Percentiles rank a stretch among this genome's conserved stretches.
Conservation (phyloP, 2,797 vertebrate species). For the Pteropus rufus region DNA sequence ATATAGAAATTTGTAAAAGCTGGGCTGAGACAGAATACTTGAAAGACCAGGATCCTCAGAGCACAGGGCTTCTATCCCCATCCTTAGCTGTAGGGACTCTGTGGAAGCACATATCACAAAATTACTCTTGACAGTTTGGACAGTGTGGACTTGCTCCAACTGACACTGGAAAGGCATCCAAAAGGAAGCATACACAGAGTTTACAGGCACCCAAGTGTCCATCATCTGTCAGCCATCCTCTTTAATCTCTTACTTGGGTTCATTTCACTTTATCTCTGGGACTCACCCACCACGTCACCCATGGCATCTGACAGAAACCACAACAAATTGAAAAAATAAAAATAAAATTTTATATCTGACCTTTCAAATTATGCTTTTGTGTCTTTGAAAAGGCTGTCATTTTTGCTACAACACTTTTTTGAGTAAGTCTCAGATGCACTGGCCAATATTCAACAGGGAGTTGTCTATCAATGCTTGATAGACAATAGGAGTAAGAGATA, state of each 20-base stretch:
- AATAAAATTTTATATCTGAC: not conserved
- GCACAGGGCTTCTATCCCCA: not conserved
- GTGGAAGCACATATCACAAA: not conserved
- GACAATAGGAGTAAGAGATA: not conserved
- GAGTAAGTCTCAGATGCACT: not conserved
- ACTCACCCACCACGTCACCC: not conserved
- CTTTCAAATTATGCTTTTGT: not conserved
- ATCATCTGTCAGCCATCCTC: not conserved
- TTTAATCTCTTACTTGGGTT: not conserved
- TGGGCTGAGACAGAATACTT: not conserved
- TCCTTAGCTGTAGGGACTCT: not conserved
- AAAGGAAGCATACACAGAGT: not conserved
- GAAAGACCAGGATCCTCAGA: not conserved
- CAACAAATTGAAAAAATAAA: not conserved
- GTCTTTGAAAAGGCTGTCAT: not conserved
- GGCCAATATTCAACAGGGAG: not conserved
- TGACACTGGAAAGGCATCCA: not conserved
- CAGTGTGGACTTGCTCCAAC: not conserved
- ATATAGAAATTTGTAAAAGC: not conserved
- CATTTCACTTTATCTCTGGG: slow-evolving; percentile 23
- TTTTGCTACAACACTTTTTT: not conserved
- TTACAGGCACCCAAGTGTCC: not conserved
- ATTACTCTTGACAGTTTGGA: not conserved
- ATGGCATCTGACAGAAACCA: slow-evolving; percentile 26
- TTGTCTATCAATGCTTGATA: not conserved